Evolutionary conservation across 1,140 invertebrate species (phyloP).

Genomic region (Oryzaephilus surinamensis): DNA sequence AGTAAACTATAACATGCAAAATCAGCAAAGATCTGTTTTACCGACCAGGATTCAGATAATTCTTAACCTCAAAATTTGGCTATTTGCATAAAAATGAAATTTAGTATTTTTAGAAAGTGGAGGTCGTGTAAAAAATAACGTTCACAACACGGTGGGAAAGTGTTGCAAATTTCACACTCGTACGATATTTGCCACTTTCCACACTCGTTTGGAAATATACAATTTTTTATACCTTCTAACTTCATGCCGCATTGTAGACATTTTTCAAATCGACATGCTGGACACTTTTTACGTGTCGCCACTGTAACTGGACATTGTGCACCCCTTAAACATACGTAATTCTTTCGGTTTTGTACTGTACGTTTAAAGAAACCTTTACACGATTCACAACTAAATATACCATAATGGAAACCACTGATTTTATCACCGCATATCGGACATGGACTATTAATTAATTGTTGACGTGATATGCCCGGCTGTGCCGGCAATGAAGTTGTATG

Average conservation of each 20-base stretch:
- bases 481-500: constrained; percentile 42
- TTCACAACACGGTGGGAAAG: no score
- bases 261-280: constrained; percentile 93
- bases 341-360: constrained; percentile 95
- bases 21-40: no score
- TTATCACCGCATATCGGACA: constrained; percentile 94
- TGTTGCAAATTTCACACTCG: no score
- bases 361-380: constrained; percentile 98
- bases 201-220: no score
- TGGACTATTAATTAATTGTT: constrained; percentile 61
- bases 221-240: constrained; percentile 89
- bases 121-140: no score
- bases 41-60: no score
- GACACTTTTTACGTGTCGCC: constrained; percentile 90
- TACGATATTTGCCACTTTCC: no score
- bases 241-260: constrained; percentile 96
- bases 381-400: constrained; percentile 94
- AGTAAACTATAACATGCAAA: no score
- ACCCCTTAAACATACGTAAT: constrained; percentile 87
- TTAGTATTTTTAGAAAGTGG: no score
- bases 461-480: constrained; percentile 70
- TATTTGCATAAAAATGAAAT: no score
- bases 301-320: constrained; percentile 85
- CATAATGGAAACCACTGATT: constrained; percentile 91
- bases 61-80: constrained; percentile 1